A percentile compares a stretch with the other conserved stretches of the same genome.
Evolutionary conservation across 64 coral and sea anemone species (phyloP).

Genomic region (Stylophora pistillata): DNA sequence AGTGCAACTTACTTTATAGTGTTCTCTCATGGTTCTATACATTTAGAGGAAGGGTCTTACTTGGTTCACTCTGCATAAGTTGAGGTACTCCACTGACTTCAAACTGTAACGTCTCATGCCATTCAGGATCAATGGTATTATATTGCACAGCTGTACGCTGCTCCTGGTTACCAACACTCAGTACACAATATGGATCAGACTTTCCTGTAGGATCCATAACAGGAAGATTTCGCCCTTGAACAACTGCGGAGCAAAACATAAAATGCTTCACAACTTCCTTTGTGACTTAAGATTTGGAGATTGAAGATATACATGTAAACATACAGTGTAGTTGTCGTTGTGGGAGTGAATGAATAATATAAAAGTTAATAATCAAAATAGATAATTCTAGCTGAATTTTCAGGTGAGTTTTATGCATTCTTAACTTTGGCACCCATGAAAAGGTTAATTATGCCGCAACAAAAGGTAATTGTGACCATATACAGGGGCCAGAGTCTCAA

Average conservation of each 20-base stretch:
- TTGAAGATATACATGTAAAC: too few relatives aligned
- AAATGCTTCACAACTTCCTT: neutral
- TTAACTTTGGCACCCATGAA: too few relatives aligned
- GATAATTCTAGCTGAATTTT: too few relatives aligned
- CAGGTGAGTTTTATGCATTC: too few relatives aligned
- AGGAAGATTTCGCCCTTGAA: conserved; percentile 84
- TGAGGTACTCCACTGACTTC: conserved; percentile 77
- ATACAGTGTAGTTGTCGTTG: too few relatives aligned
- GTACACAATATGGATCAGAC: conserved; percentile 95
- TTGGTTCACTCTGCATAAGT: conserved; percentile 66
- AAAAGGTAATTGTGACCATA: too few relatives aligned
- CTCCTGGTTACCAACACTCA: conserved; percentile 61
- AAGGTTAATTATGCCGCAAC: too few relatives aligned
- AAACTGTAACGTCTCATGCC: conserved; percentile 87
- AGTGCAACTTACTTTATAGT: too few relatives aligned
- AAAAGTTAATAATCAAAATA: too few relatives aligned
- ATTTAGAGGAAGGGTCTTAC: neutral
- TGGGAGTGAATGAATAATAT: too few relatives aligned
- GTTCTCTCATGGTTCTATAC: neutral
- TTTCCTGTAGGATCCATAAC: conserved; percentile 96
- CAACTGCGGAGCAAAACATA: conserved; percentile 49
- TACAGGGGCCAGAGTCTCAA: too few relatives aligned
- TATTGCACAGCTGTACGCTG: conserved; percentile 74
- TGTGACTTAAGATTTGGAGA: too few relatives aligned
- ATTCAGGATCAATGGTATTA: conserved; percentile 74